A percentile compares a stretch with the other conserved stretches of the same genome.
Evolutionary conservation across 35 echinoderm and acorn worm species (phyloP).

Genomic region (Heliocidaris erythrogramma): DNA sequence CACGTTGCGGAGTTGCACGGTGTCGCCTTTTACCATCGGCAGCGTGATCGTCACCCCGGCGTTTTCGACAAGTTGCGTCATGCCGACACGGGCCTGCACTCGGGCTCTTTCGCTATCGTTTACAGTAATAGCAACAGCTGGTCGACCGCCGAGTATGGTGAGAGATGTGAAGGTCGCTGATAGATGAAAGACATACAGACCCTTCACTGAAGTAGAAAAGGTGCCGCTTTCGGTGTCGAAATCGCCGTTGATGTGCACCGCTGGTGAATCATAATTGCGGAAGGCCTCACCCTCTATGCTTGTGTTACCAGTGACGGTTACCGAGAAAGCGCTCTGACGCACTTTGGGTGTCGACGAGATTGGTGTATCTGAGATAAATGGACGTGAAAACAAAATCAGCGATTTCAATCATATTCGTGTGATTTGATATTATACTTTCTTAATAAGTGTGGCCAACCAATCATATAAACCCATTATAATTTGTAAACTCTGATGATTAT

Average conservation of each 20-base stretch:
- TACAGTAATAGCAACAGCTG: background rate
- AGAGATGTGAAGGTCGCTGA: background rate
- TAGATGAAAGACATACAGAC: constrained; percentile 31
- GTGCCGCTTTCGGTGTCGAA: background rate
- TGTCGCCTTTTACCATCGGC: background rate
- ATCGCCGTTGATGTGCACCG: background rate
- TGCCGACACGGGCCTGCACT: background rate
- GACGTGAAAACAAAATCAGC: background rate
- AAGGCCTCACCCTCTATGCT: background rate
- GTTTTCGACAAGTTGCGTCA: background rate
- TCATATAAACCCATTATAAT: too few species aligned
- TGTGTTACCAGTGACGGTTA: background rate
- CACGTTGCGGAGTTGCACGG: background rate
- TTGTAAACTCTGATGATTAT: too few species aligned
- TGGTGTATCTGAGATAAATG: constrained; percentile 20
- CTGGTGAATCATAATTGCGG: background rate
- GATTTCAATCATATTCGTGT: background rate
- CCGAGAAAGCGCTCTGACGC: constrained; percentile 24
- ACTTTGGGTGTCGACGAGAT: background rate
- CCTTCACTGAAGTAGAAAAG: background rate
- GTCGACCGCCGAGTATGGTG: background rate
- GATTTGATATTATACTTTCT: too few species aligned
- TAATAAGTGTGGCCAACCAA: too few species aligned
- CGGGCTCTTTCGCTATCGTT: background rate
- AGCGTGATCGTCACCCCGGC: background rate